Base-by-base conservation (phyloP, 92 coral and sea anemone species). In the Phenganax stokvisi region DNA sequence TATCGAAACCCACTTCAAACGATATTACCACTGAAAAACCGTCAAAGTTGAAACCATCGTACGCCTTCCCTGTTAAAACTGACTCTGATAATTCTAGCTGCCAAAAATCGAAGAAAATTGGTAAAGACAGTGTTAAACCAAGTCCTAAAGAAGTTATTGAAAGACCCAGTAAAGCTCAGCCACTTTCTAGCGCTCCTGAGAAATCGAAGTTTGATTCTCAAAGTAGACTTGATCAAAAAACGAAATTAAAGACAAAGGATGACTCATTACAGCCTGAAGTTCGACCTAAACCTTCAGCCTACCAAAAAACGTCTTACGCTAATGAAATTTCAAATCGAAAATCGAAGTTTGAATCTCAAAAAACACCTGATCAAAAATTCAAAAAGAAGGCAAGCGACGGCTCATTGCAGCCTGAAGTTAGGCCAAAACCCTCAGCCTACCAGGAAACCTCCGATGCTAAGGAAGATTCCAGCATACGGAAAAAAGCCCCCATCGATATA, bases 401-500 rank as follows among this genome's bases (percentile, higher is more conserved):
- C 47, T 37, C 47, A 37, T 37, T 37, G 5, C 47, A 37, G 47
- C 47, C 47, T 37, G 47, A 37, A 37, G 47, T 37, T 5, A 37
- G 47, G 47, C 47, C 47, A 37, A 37, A 37, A 37, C 47, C 47
- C 47, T 37, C 47, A 37, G 47, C 52, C 52, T 20, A 51, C 51
- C 15, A 54, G 9, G n/a, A 25, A 25, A 29, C 10, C 31, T 6
- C 74, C 9, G 7, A 11, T 0, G 74, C 10, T 30, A 9, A 29
- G 0, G 51, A 13, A 0, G 52, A 57, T 17, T 68, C 20, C 58
- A 25, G 54, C 25, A 56, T 59, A 52, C 51, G 69, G 81, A 52
- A 76, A 76, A 76, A 76, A 69, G 44, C 9, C 53, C 81, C 81
- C 81, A 30, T n/a, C 11, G 81, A 57, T 29, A 76, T 25, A 52